These are phyloP conservation scores for Columba janthina DNA, from an alignment of 2,113 vertebrate species.

Conservation along the genomic window DNA sequence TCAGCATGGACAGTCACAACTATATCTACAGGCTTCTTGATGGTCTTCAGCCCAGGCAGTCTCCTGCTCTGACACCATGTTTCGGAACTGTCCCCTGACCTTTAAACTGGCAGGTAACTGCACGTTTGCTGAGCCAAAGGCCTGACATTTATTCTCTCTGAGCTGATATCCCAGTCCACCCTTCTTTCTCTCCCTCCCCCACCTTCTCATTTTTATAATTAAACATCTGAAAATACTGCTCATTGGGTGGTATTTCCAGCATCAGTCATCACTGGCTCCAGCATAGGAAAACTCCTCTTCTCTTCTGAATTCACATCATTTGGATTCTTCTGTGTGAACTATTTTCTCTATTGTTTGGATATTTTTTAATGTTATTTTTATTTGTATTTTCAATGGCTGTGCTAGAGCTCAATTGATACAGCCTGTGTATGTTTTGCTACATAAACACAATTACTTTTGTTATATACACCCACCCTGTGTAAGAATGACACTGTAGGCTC, in stretches of 20 bases:
- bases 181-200: background rate
- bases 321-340: conserved; percentile 23
- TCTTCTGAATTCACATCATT: conserved; percentile 22
- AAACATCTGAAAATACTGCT: conserved; percentile 48
- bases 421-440: conserved; percentile 40
- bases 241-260: conserved; percentile 59
- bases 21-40: background rate
- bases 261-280: conserved; percentile 56
- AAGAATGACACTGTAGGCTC: conserved; percentile 49
- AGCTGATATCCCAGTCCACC: background rate
- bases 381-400: conserved; percentile 46
- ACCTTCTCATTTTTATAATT: conserved; percentile 35
- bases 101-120: background rate
- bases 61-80: background rate
- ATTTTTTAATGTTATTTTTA: conserved; percentile 43
- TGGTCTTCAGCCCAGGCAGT: background rate
- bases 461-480: conserved; percentile 26
- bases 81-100: background rate
- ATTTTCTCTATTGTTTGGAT: conserved; percentile 9
- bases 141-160: background rate
- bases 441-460: conserved; percentile 55
- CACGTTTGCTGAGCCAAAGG: background rate
- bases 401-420: conserved; percentile 37
- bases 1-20: background rate
- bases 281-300: conserved; percentile 47